Percentiles rank a stretch among this genome's conserved stretches.
Evolutionary conservation across 2,888 invertebrate genomes (phyloP).

Genomic region (Entomobrya multifasciata): DNA sequence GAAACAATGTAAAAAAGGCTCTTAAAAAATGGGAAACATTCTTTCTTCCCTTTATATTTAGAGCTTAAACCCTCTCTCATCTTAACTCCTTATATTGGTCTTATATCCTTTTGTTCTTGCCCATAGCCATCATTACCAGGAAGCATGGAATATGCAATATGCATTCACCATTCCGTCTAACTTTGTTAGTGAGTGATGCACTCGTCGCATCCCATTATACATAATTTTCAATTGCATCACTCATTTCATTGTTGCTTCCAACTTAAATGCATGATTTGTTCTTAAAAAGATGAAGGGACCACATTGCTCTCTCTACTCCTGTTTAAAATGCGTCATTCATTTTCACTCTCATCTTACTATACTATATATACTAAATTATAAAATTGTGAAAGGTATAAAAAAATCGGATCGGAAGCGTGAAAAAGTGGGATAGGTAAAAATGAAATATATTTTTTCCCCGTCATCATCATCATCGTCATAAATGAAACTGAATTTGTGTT

Average conservation of each 20-base stretch:
- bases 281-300: conserved; percentile 27
- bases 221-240: conserved; percentile 56
- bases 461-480: conserved; percentile 29
- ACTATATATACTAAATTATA: neutral
- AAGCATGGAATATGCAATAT: neutral
- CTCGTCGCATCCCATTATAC: neutral
- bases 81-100: neutral
- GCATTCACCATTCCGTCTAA: neutral
- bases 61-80: neutral
- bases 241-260: conserved; percentile 12
- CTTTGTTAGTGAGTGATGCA: no score
- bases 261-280: conserved; percentile 59
- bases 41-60: neutral
- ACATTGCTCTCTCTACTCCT: neutral
- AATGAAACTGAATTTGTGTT: conserved; percentile 51
- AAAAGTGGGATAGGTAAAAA: neutral
- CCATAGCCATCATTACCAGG: neutral
- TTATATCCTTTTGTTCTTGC: conserved; percentile 43
- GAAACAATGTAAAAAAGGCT: conserved; percentile 44
- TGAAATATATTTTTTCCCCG: conserved; percentile 13
- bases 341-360: conserved; percentile 54
- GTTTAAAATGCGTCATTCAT: conserved; percentile 60
- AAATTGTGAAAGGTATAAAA: conserved; percentile 1
- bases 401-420: neutral
- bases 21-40: conserved; percentile 7